Conservation (phyloP, 2,113 vertebrate species). For the Strix uralensis region DNA sequence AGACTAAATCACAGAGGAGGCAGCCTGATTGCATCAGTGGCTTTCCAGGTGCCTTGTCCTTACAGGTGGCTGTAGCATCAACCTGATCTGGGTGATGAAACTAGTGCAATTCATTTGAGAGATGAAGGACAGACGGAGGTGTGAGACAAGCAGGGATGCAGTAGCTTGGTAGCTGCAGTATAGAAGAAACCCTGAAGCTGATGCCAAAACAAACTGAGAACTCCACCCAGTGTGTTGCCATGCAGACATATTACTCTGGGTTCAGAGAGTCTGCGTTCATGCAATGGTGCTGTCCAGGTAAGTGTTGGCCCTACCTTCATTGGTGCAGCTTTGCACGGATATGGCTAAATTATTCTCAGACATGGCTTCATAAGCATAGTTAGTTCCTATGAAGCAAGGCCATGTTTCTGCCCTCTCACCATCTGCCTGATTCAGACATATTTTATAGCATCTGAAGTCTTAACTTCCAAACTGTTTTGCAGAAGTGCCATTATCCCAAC, state of each 20-base stretch:
- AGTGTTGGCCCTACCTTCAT: not conserved
- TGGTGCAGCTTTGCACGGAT: not conserved
- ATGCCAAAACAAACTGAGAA: not conserved
- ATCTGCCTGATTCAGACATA: accelerated
- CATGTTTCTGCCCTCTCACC: not conserved
- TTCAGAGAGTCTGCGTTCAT: not conserved
- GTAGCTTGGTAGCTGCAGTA: not conserved
- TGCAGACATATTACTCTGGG: not conserved
- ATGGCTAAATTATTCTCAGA: not conserved
- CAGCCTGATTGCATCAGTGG: not conserved
- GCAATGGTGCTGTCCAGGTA: not conserved
- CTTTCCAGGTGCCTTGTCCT: not conserved
- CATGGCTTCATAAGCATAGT: not conserved
- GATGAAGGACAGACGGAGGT: not conserved
- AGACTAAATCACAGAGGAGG: not conserved
- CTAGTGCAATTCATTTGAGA: not conserved
- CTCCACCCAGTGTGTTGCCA: not conserved
- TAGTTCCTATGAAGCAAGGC: not conserved
- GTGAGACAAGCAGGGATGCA: not conserved
- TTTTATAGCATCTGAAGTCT: not conserved
- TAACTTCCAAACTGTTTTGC: not conserved
- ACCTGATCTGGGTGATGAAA: not conserved
- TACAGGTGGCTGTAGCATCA: not conserved
- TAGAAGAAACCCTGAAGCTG: not conserved
- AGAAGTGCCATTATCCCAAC: not conserved